These are phyloP conservation scores for Acronicta leporina DNA, from an alignment of 2,888 invertebrate species.

Conservation along the genomic window DNA sequence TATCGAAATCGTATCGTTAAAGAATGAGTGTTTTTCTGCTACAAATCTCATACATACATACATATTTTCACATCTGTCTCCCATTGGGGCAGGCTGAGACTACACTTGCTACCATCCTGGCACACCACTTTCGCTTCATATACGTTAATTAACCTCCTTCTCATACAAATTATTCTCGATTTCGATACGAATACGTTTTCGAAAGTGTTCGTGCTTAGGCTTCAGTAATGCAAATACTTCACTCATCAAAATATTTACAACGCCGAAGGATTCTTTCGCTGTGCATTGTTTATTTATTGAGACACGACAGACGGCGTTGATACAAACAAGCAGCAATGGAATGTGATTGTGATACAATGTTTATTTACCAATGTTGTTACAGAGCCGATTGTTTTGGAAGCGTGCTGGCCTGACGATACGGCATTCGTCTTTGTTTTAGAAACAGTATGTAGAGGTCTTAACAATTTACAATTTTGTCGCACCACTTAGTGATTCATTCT, in stretches of 20 bases:
- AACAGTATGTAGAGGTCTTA: not conserved
- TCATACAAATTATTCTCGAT: too few relatives aligned
- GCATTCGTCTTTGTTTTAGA: slow-evolving; percentile 7
- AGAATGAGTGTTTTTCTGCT: too few relatives aligned
- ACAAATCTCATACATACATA: too few relatives aligned
- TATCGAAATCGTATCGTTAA: too few relatives aligned
- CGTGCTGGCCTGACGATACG: slow-evolving; percentile 20
- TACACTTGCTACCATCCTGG: too few relatives aligned
- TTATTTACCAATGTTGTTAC: slow-evolving; percentile 44
- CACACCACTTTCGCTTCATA: too few relatives aligned
- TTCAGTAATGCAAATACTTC: slow-evolving; percentile 37
- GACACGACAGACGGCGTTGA: slow-evolving; percentile 25
- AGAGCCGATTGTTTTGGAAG: slow-evolving; percentile 37
- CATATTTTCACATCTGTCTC: too few relatives aligned
- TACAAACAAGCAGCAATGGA: slow-evolving; percentile 48
- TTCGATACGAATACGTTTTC: too few relatives aligned
- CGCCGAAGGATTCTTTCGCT: slow-evolving; percentile 41
- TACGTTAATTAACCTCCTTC: too few relatives aligned
- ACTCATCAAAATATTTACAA: slow-evolving; percentile 49
- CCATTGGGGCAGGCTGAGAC: too few relatives aligned
- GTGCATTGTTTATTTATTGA: slow-evolving; percentile 55
- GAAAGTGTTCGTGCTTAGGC: too few relatives aligned
- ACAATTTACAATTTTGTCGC: not conserved
- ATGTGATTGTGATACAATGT: slow-evolving; percentile 49
- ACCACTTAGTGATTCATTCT: not conserved